Base-by-base conservation (phyloP, 2,797 vertebrate genomes). In the Siniperca undulata region DNA sequence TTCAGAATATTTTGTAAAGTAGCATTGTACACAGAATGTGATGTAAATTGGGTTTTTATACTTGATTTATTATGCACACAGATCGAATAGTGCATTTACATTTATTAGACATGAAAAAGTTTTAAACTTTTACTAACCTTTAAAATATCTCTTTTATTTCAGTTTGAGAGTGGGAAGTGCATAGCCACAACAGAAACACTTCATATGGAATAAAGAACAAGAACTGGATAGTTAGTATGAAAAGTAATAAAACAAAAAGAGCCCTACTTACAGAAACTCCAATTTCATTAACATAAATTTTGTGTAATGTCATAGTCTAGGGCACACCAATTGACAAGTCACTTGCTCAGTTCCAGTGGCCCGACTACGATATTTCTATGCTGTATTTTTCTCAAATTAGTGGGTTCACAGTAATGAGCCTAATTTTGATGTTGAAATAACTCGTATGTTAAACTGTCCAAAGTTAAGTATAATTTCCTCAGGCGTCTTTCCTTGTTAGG, bases 401-500 rank as follows among this genome's bases (percentile, higher is more conserved):
- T 69, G 17, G 60, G 34, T 30, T 74, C 19, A 24, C 10, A 70
- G 44, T 17, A 36, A 67, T 44, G 17, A 53, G 34, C 58, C 6
- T 48, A 13, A 71, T 52, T 12, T 42, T 78, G 10, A 68, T n/a
- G 1, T 10, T 64, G 12, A 46, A 56, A 67, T 22, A 67, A 40
- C 27, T 48, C 10, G 16, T 64, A 42, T 42, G 7, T 48, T 65
- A n/a, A 48, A 71, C 34, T 46, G 40, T 52, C n/a, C 17, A 64
- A 14, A 67, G 2, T 48, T 3, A 78, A 65, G 6, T 60, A 17
- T 46, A 70, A 38, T 74, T 78, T 59, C 27, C 24, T 50, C 7
- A 40, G 24, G 9, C 56, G 56, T 76, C 36, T 69, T 64, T 82
- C 56, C 22, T 75, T 74, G 64, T 80, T 71, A 46, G 78, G 9